A percentile compares a stretch with the other conserved stretches of the same genome.
phyloP scores from a whole-genome alignment of 64 coral and sea anemone species.

The Dendronephthya gigantea region DNA sequence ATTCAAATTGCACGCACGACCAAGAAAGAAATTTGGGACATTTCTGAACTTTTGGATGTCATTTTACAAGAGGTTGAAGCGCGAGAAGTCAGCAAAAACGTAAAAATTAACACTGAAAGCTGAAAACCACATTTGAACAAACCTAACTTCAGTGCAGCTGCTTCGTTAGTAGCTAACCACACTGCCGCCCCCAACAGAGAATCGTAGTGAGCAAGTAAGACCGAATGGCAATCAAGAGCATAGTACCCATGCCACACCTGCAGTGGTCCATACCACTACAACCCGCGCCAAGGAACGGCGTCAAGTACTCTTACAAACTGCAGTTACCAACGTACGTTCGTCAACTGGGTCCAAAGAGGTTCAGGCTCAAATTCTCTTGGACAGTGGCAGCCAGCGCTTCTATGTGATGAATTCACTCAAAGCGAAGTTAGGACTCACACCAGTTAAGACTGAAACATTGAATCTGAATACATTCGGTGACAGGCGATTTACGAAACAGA shows the following conservation, averaged over 20 bases:
- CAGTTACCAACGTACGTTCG: conserved; percentile 20
- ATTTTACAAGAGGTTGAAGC: conserved; percentile 35
- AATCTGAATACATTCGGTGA: conserved; percentile 41
- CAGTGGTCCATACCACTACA: conserved; percentile 24
- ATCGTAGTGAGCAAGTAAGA: not conserved
- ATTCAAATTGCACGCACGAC: conserved; percentile 25
- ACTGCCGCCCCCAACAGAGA: not conserved
- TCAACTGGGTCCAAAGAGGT: conserved; percentile 31
- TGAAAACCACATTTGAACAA: conserved; percentile 10
- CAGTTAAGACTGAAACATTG: conserved; percentile 25
- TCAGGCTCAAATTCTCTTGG: conserved; percentile 34
- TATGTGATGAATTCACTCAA: conserved; percentile 43
- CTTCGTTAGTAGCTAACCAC: conserved; percentile 10
- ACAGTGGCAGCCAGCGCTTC: conserved; percentile 38
- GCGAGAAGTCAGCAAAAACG: conserved; percentile 32
- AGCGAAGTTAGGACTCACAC: conserved; percentile 24
- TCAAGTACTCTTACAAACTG: conserved; percentile 40
- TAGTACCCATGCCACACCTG: not conserved
- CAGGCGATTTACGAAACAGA: conserved; percentile 34
- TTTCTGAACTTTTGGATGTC: conserved; percentile 40
- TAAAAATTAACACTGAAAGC: conserved; percentile 23
- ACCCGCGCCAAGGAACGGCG: not conserved
- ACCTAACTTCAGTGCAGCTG: not conserved
- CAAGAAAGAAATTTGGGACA: conserved; percentile 31
- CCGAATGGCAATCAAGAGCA: not conserved